Conservation (phyloP, 2,888 invertebrate species). For the Mechanitis mazaeus region DNA sequence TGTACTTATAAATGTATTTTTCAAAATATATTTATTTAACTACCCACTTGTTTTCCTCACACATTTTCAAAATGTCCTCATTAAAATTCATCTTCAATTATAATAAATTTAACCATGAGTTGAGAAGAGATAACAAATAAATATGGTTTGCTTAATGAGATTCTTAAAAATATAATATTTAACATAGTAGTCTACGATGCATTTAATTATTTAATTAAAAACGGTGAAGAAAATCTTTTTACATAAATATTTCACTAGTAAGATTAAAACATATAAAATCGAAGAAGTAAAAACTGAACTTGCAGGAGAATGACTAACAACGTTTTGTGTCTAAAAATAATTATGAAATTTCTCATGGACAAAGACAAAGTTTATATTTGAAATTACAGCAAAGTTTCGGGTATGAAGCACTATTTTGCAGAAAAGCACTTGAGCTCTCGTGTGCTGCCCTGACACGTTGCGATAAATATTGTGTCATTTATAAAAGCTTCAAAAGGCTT, state of each 20-base stretch:
- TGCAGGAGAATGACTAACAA: not conserved
- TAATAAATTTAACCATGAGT: no score
- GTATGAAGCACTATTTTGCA: slow-evolving; percentile 1
- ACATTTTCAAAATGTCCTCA: no score
- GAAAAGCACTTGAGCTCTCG: slow-evolving; percentile 7
- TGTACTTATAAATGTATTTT: no score
- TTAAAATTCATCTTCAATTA: no score
- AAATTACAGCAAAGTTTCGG: slow-evolving; percentile 11
- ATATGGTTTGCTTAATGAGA: no score
- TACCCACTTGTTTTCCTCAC: no score
- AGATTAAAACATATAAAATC: not conserved
- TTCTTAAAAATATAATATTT: no score
- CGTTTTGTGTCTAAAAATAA: slow-evolving; percentile 22
- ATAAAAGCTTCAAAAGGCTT: slow-evolving; percentile 30
- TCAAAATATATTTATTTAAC: no score
- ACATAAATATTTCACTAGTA: not conserved
- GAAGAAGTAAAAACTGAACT: slow-evolving; percentile 12
- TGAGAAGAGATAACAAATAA: no score
- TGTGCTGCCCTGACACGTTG: slow-evolving; percentile 34
- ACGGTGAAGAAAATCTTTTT: no score
- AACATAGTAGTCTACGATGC: no score
- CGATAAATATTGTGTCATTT: slow-evolving; percentile 47
- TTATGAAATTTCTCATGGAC: slow-evolving; percentile 14
- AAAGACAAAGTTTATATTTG: slow-evolving; percentile 13
- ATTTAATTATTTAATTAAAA: no score